A percentile compares a stretch with the other conserved stretches of the same genome.
Conservation (phyloP, 2,888 invertebrate species). For the Drosophila parthenogenetica region DNA sequence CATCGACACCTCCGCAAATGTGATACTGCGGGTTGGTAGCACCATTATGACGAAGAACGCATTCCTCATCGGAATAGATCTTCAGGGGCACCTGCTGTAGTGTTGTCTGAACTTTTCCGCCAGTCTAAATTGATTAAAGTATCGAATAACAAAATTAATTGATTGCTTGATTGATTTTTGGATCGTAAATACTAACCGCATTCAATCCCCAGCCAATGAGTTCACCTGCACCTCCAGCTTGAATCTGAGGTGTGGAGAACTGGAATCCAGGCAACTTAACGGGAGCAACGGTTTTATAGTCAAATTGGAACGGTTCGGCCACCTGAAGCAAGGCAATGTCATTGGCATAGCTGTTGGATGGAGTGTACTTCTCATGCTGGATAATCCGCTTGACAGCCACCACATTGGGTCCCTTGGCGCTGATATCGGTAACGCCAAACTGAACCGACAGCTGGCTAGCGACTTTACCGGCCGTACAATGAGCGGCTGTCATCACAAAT, state of each 20-base stretch:
- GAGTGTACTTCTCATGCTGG: conserved; percentile 81
- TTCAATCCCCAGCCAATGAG: conserved; percentile 83
- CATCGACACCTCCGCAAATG: conserved; percentile 84
- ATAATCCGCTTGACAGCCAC: conserved; percentile 73
- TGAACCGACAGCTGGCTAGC: conserved; percentile 63
- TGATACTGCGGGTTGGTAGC: conserved; percentile 75
- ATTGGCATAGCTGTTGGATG: conserved; percentile 74
- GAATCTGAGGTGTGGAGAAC: conserved; percentile 68
- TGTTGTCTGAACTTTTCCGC: conserved; percentile 71
- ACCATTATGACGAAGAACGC: conserved; percentile 73
- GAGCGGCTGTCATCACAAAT: conserved; percentile 80
- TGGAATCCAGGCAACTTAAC: conserved; percentile 73
- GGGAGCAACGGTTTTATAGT: conserved; percentile 68
- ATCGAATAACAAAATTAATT: too few relatives aligned
- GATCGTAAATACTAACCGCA: conserved; percentile 55
- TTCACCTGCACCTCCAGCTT: conserved; percentile 61
- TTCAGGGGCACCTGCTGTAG: conserved; percentile 84
- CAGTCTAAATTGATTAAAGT: conserved; percentile 69
- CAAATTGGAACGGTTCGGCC: conserved; percentile 66
- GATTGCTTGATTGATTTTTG: neutral
- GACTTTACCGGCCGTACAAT: conserved; percentile 64
- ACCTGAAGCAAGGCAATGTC: conserved; percentile 85
- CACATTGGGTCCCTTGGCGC: conserved; percentile 65
- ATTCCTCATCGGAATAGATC: conserved; percentile 83
- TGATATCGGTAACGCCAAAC: conserved; percentile 70